Conservation (phyloP, 2,888 invertebrate species). For the Ypsolopha sequella region DNA sequence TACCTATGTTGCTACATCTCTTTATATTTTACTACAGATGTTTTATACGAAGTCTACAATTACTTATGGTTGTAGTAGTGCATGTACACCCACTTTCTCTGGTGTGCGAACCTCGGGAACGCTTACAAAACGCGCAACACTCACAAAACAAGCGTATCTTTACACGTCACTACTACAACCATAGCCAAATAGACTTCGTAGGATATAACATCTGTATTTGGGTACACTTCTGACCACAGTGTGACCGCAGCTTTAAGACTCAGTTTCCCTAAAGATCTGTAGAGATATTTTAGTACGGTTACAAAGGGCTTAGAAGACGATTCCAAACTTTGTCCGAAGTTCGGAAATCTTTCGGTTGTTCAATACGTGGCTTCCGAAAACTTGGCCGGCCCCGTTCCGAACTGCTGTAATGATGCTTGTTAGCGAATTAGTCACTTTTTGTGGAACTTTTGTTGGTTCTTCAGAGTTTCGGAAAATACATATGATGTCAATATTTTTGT, state of each 20-base stretch:
- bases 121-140: no score
- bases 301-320: conserved; percentile 45
- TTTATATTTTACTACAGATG: no score
- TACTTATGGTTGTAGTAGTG: neutral
- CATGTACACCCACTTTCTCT: no score
- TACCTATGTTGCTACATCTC: no score
- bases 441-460: neutral
- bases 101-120: no score
- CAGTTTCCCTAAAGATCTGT: neutral
- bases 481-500: neutral
- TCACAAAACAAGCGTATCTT: no score
- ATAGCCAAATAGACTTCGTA: no score
- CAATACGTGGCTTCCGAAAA: conserved; percentile 41
- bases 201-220: neutral
- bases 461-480: no score
- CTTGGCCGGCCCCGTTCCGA: conserved; percentile 13
- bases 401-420: conserved; percentile 2
- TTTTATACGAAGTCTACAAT: no score
- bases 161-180: no score
- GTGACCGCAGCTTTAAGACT: neutral
- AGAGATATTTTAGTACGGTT: conserved; percentile 12
- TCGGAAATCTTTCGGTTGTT: conserved; percentile 42
- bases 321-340: conserved; percentile 50
- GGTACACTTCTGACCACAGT: neutral
- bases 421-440: conserved; percentile 4